phyloP scores from a whole-genome alignment of 2,797 vertebrate genomes.

The Eulemur albifrons region DNA sequence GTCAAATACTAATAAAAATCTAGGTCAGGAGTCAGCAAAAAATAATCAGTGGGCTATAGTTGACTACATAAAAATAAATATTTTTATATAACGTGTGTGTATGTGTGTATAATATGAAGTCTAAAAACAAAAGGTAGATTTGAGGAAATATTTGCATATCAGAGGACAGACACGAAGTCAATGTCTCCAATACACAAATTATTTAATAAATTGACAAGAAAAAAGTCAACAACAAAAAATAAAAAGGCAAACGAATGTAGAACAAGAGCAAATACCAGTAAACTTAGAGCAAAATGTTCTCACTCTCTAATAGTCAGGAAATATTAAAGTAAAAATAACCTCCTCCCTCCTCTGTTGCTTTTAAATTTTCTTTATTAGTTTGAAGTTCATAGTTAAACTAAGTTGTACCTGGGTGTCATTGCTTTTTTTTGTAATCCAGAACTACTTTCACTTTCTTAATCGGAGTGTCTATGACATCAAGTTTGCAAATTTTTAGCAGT shows the following conservation, averaged over 20 bases:
- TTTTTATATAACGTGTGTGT: background rate
- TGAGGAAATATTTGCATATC: background rate
- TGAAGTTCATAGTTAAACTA: background rate
- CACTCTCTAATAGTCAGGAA: background rate
- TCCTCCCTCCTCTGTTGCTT: background rate
- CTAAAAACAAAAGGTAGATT: background rate
- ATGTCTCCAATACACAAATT: background rate
- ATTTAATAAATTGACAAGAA: background rate
- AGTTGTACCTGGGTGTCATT: background rate
- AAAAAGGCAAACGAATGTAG: background rate
- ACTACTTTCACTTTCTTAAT: background rate
- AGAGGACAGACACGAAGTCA: background rate
- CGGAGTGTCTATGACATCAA: background rate
- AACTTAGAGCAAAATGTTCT: background rate
- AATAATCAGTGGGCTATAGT: background rate
- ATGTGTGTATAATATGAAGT: background rate
- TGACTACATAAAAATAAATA: background rate
- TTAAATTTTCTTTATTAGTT: background rate
- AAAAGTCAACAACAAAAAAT: background rate
- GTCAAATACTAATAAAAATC: background rate
- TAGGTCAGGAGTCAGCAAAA: background rate
- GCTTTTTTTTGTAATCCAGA: background rate
- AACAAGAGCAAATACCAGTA: background rate
- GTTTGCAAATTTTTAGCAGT: background rate
- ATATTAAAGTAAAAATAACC: background rate